Conservation (phyloP, 2,797 vertebrate species). For the Hyperoplus lanceolatus region DNA sequence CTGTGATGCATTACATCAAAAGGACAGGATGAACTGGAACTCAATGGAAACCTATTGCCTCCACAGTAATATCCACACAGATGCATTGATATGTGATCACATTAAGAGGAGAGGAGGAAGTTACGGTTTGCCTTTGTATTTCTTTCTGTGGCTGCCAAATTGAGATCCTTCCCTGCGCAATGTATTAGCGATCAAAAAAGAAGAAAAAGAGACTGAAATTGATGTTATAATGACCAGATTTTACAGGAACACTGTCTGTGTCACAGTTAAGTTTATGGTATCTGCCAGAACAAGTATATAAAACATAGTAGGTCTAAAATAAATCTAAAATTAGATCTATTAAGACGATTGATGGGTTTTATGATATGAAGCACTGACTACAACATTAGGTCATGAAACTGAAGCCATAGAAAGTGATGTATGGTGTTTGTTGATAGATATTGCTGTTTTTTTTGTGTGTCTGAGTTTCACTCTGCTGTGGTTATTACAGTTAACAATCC, state of each 20-base stretch:
- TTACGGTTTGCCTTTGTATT: background rate
- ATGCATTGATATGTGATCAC: background rate
- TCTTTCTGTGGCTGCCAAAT: conserved; percentile 13
- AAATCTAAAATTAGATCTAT: too few relatives aligned
- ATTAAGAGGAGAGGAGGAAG: background rate
- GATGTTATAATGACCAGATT: background rate
- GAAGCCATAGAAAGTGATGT: background rate
- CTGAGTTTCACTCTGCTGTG: conserved; percentile 14
- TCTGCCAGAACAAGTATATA: background rate
- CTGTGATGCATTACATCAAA: conserved; percentile 21
- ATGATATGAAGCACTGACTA: background rate
- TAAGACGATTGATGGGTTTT: too few relatives aligned
- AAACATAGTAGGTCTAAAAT: background rate
- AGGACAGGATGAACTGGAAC: conserved; percentile 11
- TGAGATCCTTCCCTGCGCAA: background rate
- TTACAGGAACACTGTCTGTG: background rate
- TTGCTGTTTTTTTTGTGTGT: background rate
- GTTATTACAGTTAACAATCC: conserved; percentile 43
- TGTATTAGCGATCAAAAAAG: background rate
- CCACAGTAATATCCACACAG: background rate
- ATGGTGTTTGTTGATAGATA: background rate
- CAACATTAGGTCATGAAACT: background rate
- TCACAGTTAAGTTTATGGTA: conserved; percentile 9
- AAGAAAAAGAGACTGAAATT: background rate
- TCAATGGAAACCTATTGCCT: conserved; percentile 1